Conservation (phyloP, 2,797 vertebrate genomes). For the Melanotaenia boesemani region DNA sequence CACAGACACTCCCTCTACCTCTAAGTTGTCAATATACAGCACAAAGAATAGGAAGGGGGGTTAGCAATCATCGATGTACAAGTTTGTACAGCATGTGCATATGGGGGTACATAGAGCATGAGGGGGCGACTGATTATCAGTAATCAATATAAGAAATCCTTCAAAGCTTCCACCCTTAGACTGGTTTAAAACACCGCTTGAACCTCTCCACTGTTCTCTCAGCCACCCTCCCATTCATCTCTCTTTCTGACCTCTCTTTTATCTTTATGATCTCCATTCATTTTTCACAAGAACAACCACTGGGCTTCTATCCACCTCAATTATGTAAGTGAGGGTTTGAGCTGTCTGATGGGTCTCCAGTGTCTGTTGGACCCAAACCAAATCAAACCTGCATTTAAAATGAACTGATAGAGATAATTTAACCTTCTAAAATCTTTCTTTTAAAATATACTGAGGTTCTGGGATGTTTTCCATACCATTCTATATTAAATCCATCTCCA, state of each 20-base stretch:
- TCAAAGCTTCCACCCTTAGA: constrained; percentile 48
- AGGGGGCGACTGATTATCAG: constrained; percentile 72
- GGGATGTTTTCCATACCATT: constrained; percentile 17
- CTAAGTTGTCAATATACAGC: constrained; percentile 34
- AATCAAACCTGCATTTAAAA: constrained; percentile 34
- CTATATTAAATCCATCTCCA: constrained; percentile 8
- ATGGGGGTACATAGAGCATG: constrained; percentile 32
- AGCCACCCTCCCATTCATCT: constrained; percentile 44
- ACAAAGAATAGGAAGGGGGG: not conserved
- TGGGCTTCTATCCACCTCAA: constrained; percentile 58
- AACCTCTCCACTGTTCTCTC: constrained; percentile 33
- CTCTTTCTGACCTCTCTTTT: constrained; percentile 36
- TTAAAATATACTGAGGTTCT: constrained; percentile 2
- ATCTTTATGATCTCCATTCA: constrained; percentile 39
- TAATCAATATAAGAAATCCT: constrained; percentile 78
- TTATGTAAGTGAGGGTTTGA: constrained; percentile 69
- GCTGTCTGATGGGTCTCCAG: constrained; percentile 55
- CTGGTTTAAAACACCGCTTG: constrained; percentile 47
- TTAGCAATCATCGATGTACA: constrained; percentile 40
- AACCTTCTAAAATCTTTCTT: constrained; percentile 21
- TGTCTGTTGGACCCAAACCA: constrained; percentile 56
- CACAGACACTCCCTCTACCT: constrained; percentile 19
- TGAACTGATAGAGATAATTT: constrained; percentile 22
- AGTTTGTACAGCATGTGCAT: constrained; percentile 21
- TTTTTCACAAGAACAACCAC: constrained; percentile 65